Evolutionary conservation across 2,888 invertebrate genomes (phyloP), one percentile per base, ranked within the genome.

Genomic region (Rhagonycha fulva): DNA sequence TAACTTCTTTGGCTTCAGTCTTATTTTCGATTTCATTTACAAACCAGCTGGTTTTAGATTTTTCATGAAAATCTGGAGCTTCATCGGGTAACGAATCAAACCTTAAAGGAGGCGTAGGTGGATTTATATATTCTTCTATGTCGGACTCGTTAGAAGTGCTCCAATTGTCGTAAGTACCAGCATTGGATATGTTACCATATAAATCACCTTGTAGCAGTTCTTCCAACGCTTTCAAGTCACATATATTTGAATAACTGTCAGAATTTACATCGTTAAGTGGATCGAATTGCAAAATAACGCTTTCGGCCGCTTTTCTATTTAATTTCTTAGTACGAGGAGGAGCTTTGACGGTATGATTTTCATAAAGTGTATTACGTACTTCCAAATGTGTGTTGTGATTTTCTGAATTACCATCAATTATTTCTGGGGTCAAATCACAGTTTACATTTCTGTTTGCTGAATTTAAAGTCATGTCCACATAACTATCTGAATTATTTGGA

Each of bases 261-360:
- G 60, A 84, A 82, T 74, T 86, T 78, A 3, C 23, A 19, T 47
- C 30, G 68, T 79, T 81, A 24, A 92, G 86, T 2, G 93, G 94
- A 87, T 94, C 94, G 88, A 94, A 94, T 86, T 94, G 93, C 84
- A 91, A 89, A 69, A 94, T 91, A n/a, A 94, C 90, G 83, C 93
- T 93, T 81, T 90, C 88, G 72, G 90, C 89, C 81, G 82, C 83
- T 71, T 79, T 81, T 81, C 76, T 75, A 19, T 63, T 76, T 68
- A 66, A 68, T 26, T 66, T 80, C 66, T 77, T 67, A 67, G 68
- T 77, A 62, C 76, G 79, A 78, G 73, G 72, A 70, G n/a, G 84
- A 82, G 14, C 78, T 79, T 82, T 85, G 47, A 78, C 76, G 14
- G 80, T 80, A 66, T 86, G 86, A 81, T 90, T 90, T 81, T 90